phyloP scores from a whole-genome alignment of 2,797 vertebrate genomes.

The Heterohyrax brucei region DNA sequence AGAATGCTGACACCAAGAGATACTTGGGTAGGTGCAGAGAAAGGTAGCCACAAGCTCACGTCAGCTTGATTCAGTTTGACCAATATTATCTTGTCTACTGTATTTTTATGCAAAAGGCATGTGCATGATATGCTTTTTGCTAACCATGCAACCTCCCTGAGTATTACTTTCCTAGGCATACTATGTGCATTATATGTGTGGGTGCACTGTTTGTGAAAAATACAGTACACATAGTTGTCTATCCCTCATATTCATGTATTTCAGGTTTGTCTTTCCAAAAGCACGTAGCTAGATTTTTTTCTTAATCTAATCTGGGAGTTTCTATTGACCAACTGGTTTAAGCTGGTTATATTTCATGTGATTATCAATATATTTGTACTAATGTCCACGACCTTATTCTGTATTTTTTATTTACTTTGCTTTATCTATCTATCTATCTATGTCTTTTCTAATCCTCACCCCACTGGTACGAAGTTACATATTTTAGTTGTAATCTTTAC shows the following conservation, averaged over 20 bases:
- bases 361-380: not conserved
- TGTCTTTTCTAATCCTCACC: not conserved
- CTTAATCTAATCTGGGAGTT: not conserved
- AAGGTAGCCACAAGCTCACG: not conserved
- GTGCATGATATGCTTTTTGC: too few species aligned
- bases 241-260: not conserved
- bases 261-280: constrained; percentile 24
- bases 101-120: too few species aligned
- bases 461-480: not conserved
- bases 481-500: constrained; percentile 44
- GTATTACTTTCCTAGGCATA: too few species aligned
- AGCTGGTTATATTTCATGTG: not conserved
- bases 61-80: constrained; percentile 30
- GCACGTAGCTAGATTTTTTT: not conserved
- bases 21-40: not conserved
- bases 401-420: constrained; percentile 20
- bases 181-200: too few species aligned
- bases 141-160: too few species aligned
- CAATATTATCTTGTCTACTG: not conserved
- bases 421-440: not conserved
- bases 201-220: too few species aligned
- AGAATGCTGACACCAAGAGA: not conserved
- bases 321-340: not conserved
- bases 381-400: constrained; percentile 50
- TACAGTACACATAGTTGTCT: not conserved